Conservation (phyloP, 2,888 invertebrate genomes). For the Volucella zonaria region DNA sequence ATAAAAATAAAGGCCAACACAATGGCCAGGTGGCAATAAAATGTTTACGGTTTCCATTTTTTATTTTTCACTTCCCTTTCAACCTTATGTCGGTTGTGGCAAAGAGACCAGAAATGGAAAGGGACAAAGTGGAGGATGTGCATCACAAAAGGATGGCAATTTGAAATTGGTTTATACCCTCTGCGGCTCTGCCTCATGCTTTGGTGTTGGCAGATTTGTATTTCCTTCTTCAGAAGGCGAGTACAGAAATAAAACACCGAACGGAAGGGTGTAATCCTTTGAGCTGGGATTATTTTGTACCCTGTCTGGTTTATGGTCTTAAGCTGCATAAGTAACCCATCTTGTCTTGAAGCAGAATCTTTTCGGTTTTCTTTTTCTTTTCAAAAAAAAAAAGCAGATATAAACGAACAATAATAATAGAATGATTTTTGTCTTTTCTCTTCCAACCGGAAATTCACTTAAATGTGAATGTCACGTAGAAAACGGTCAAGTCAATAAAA, state of each 20-base stretch:
- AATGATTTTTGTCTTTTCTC: background rate
- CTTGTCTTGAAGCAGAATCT: background rate
- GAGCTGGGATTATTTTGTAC: conserved; percentile 29
- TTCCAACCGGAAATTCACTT: no score
- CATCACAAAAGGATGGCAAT: conserved; percentile 34
- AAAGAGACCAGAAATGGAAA: conserved; percentile 31
- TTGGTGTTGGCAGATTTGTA: conserved; percentile 9
- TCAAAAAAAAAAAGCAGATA: background rate
- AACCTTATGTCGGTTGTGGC: conserved; percentile 25
- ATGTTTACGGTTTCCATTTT: conserved; percentile 45
- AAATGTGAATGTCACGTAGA: no score
- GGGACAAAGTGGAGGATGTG: background rate
- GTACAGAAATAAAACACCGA: background rate
- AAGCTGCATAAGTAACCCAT: background rate
- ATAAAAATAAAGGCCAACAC: conserved; percentile 52
- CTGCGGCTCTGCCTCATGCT: background rate
- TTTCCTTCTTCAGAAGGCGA: conserved; percentile 1
- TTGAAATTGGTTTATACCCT: conserved; percentile 51
- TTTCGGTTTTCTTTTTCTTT: background rate
- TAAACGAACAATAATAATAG: background rate
- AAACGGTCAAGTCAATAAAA: no score
- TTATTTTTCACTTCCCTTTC: conserved; percentile 36
- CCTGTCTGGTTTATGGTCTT: conserved; percentile 13
- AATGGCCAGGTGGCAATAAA: conserved; percentile 67
- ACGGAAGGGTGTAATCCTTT: conserved; percentile 25